Percentiles rank a stretch among this genome's conserved stretches.
Evolutionary conservation across 2,888 invertebrate species (phyloP).

Genomic region (Xestia rhomboidea): DNA sequence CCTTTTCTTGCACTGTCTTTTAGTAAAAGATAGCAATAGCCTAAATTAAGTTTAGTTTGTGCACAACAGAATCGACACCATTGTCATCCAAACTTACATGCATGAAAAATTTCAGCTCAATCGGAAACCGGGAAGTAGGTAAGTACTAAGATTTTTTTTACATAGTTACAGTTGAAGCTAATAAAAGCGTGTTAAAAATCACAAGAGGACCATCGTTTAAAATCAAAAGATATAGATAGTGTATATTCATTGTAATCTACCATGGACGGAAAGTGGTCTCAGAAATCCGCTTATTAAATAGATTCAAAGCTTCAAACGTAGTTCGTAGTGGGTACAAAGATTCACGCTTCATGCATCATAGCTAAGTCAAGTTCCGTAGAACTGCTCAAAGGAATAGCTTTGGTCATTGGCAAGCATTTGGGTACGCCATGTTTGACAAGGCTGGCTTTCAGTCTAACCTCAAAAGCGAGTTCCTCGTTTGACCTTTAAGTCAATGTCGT

Average conservation of each 20-base stretch:
- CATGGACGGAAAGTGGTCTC: background rate
- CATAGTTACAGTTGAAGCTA: background rate
- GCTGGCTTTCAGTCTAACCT: background rate
- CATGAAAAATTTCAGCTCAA: background rate
- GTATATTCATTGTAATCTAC: background rate
- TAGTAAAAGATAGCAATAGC: too few relatives aligned
- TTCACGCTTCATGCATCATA: background rate
- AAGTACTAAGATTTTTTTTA: background rate
- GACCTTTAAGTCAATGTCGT: background rate
- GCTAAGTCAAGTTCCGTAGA: background rate
- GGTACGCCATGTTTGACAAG: background rate
- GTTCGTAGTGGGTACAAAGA: background rate
- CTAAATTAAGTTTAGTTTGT: too few relatives aligned
- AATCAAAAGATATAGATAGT: too few relatives aligned
- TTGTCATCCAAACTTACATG: background rate
- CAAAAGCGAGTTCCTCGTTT: slow-evolving; percentile 3
- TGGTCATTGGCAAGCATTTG: slow-evolving; percentile 10
- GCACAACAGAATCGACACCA: too few relatives aligned
- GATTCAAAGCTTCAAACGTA: background rate
- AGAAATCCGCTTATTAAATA: background rate
- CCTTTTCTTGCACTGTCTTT: too few relatives aligned
- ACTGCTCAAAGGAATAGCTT: slow-evolving; percentile 19
- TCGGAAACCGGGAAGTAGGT: background rate
- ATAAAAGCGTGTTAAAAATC: too few relatives aligned
- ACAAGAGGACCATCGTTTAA: background rate